These are phyloP conservation scores for Elachura formosa DNA, from an alignment of 2,113 vertebrate genomes.

Conservation along the genomic window DNA sequence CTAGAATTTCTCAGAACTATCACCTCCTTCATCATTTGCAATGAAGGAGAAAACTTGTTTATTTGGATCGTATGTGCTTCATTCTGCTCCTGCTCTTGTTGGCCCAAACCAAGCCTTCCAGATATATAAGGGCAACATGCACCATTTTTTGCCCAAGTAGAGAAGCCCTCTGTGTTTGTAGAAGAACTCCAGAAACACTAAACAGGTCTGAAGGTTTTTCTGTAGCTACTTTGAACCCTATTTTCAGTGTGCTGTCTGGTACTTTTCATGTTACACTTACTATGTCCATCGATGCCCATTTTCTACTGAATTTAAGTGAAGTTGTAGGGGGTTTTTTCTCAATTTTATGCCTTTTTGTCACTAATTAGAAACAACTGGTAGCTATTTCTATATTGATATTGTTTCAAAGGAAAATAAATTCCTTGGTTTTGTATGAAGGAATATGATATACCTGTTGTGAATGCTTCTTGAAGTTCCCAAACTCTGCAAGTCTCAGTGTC, in stretches of 20 bases:
- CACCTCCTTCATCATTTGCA: neutral
- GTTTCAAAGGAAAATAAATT: neutral
- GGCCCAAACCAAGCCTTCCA: neutral
- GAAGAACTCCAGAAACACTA: neutral
- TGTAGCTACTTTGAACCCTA: neutral
- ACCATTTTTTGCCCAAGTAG: neutral
- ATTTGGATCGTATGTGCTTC: neutral
- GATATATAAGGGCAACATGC: rapidly evolving
- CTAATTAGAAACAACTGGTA: neutral
- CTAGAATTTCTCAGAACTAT: neutral
- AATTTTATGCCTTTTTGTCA: neutral
- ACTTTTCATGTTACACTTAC: neutral
- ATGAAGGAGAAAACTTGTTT: neutral
- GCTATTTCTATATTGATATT: neutral
- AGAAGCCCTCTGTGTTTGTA: neutral
- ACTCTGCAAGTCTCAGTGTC: neutral
- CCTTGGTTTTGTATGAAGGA: neutral
- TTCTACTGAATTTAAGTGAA: neutral
- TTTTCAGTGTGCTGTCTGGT: neutral
- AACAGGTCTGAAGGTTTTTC: neutral
- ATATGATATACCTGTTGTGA: neutral
- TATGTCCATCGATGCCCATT: neutral
- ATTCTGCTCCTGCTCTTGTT: neutral
- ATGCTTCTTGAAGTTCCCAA: neutral
- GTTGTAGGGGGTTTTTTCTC: neutral